Evolutionary conservation across 2,888 invertebrate genomes (phyloP).

Genomic region (Halictus quadricinctus): DNA sequence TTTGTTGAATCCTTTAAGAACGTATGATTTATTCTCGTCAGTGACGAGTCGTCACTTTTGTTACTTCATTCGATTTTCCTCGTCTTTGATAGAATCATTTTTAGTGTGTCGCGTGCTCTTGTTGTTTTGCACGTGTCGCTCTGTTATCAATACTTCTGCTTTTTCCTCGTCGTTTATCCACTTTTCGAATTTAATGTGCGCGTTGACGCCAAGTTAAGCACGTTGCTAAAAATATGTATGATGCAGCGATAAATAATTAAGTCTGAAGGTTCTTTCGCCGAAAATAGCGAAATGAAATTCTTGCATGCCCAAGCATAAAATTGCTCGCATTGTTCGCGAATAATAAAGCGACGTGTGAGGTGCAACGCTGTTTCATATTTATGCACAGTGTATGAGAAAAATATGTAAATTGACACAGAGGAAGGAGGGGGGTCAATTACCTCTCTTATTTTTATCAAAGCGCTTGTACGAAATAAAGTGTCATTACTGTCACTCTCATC

Average conservation of each 20-base stretch:
- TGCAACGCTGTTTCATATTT: neutral
- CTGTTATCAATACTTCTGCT: neutral
- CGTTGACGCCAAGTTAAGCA: neutral
- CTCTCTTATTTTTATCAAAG: neutral
- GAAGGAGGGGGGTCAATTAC: neutral
- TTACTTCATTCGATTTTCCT: no score
- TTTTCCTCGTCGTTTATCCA: neutral
- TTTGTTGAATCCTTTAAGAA: no score
- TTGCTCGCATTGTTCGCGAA: neutral
- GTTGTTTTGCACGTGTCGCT: neutral
- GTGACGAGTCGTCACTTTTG: no score
- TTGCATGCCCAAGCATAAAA: neutral
- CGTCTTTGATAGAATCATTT: no score
- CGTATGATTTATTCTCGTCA: no score
- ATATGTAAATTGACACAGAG: neutral
- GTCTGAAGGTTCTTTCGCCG: neutral
- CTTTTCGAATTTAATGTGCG: neutral
- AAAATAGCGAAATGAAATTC: neutral
- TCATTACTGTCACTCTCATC: neutral
- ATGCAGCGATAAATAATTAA: neutral
- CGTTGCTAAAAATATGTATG: neutral
- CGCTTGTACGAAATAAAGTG: neutral
- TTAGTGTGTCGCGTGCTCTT: neutral
- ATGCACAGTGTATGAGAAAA: neutral
- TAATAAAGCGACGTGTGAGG: neutral